A percentile compares a stretch with the other conserved stretches of the same genome.
Evolutionary conservation across 2,888 invertebrate species (phyloP).

Genomic region (Pinctada fucata): DNA sequence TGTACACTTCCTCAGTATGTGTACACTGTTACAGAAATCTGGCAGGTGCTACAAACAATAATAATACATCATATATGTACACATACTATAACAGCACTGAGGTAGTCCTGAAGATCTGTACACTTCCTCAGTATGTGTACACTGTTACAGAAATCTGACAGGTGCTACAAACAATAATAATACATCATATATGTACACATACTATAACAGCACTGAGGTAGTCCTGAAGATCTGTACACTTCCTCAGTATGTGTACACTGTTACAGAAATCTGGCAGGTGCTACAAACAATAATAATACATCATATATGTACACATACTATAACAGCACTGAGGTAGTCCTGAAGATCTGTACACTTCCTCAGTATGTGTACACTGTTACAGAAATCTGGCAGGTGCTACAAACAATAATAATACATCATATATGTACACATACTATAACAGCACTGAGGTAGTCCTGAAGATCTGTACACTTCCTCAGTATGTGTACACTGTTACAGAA

Average conservation of each 20-base stretch:
- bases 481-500: constrained; percentile 55
- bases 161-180: constrained; percentile 47
- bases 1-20: constrained; percentile 58
- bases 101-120: constrained; percentile 64
- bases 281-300: too few species aligned
- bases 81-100: constrained; percentile 61
- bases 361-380: constrained; percentile 54
- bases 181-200: too few species aligned
- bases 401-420: not conserved
- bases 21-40: constrained; percentile 54
- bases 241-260: constrained; percentile 52
- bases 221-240: constrained; percentile 60
- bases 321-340: constrained; percentile 65
- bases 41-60: constrained; percentile 56
- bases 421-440: constrained; percentile 57
- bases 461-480: constrained; percentile 59
- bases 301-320: constrained; percentile 55
- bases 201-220: constrained; percentile 49
- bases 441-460: constrained; percentile 64
- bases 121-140: constrained; percentile 56
- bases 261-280: constrained; percentile 60
- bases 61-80: constrained; percentile 32
- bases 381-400: constrained; percentile 61
- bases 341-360: constrained; percentile 59
- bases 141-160: constrained; percentile 58